Evolutionary conservation across 2,113 vertebrate species (phyloP), one percentile per base, ranked within the genome.

Genomic region (Oreochromis niloticus): DNA sequence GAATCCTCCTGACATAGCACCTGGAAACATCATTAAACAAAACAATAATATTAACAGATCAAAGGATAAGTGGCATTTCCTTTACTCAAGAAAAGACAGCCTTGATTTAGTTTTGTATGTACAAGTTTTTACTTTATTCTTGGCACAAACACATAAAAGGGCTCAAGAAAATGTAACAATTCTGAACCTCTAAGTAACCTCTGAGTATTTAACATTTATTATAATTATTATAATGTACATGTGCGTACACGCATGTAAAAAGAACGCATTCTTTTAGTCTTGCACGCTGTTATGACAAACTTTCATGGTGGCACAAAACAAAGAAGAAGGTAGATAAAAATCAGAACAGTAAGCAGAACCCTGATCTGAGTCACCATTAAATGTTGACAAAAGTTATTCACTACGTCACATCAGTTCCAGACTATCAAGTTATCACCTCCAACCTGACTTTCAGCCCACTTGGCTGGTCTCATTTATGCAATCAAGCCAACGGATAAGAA

Each of bases 1-100:
- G 94, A 99, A 99, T 9, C 97, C 97, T 94, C 98, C 98, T 80
- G 97, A 97, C 96, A 96, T 96, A 75, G 97, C 90, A 81, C 98
- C 98, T 99, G 90, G 22, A 82, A 78, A 63, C 81, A 85, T 71
- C 17, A 41, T 59, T 83, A 85, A 66, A 27, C 27, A 59, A 52
- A 63, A 50, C 30, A 50, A 22, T 14, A 78, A 57, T 11, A 30
- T 71, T 1, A 19, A 88, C 57, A 46, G 1, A 11, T 13, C 9
- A 27, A 85, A 78, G 75, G 0, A 8, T 16, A 59, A 32, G 7
- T 11, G 66, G 17, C 5, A 11, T n/a, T 27, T 56, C 11, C 22
- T 30, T 63, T 34, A 48, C 2, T 19, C 7, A 71, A 59, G 11
- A 30, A 81, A 81, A 11, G 75, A 56, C 39, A 68, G 52, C 39